Conservation (phyloP, 1,140 invertebrate genomes). For the Calycopis cecrops region DNA sequence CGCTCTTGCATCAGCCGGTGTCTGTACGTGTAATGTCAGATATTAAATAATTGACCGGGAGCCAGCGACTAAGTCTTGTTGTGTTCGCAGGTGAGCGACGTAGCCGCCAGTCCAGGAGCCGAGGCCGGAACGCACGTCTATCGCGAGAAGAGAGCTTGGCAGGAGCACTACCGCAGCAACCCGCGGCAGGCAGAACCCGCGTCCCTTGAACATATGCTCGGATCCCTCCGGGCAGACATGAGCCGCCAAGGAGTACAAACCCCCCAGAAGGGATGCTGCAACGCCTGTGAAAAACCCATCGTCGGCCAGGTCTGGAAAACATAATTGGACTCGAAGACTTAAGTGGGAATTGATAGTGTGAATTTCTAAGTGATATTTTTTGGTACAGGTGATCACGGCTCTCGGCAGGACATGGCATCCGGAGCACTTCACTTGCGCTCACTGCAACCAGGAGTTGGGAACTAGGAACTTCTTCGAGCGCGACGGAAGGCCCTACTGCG, state of each 20-base stretch:
- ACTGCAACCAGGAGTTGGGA: conserved; percentile 96
- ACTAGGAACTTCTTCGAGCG: conserved; percentile 99
- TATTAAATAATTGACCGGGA: too few relatives aligned
- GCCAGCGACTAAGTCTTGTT: conserved; percentile 8
- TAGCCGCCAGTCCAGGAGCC: conserved; percentile 28
- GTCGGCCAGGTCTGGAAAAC: conserved; percentile 93
- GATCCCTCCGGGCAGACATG: conserved; percentile 93
- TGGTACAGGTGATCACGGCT: conserved; percentile 90
- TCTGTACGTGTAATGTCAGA: conserved; percentile 40
- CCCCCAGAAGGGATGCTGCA: conserved; percentile 98
- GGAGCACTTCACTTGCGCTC: conserved; percentile 98
- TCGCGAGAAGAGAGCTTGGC: conserved; percentile 62
- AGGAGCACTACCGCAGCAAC: conserved; percentile 66
- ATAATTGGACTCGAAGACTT: not conserved
- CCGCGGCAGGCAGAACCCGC: conserved; percentile 64
- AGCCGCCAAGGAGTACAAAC: conserved; percentile 97
- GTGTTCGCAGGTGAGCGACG: conserved; percentile 52
- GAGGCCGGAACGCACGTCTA: conserved; percentile 60
- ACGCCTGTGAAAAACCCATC: conserved; percentile 97
- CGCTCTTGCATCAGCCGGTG: conserved; percentile 48
- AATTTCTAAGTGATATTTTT: conserved; percentile 25
- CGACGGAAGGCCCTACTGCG: conserved; percentile 97
- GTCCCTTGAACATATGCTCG: conserved; percentile 73
- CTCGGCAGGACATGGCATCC: conserved; percentile 99
- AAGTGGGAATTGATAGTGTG: not conserved